These are phyloP conservation scores for Callionymus lyra DNA, from an alignment of 2,113 vertebrate genomes.

Conservation along the genomic window DNA sequence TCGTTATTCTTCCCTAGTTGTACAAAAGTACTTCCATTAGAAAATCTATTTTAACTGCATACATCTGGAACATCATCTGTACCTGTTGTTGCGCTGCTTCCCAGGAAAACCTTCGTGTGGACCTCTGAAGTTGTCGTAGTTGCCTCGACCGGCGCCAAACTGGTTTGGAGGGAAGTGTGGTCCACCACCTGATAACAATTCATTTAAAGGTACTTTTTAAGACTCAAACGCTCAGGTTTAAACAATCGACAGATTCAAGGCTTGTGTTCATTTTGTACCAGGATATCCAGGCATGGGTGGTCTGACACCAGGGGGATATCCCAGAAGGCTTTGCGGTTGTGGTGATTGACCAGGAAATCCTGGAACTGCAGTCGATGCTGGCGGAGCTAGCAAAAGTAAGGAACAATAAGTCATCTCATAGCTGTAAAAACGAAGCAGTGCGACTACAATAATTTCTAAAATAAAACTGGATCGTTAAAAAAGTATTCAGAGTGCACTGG, in stretches of 20 bases:
- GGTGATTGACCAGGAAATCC: slow-evolving; percentile 39
- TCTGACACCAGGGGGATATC: slow-evolving; percentile 70
- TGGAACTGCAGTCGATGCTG: slow-evolving; percentile 54
- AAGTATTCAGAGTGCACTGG: too few relatives aligned
- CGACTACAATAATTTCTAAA: background rate
- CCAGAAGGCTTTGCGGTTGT: slow-evolving; percentile 60
- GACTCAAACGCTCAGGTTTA: too few relatives aligned
- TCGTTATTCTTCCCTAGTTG: too few relatives aligned
- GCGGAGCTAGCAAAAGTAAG: slow-evolving; percentile 20
- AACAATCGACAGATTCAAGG: too few relatives aligned
- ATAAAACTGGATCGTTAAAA: too few relatives aligned
- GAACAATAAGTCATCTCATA: background rate
- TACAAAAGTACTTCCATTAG: too few relatives aligned
- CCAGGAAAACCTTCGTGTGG: slow-evolving; percentile 65
- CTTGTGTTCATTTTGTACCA: slow-evolving; percentile 17
- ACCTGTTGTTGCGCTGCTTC: slow-evolving; percentile 75
- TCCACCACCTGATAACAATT: slow-evolving; percentile 39
- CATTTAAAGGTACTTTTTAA: too few relatives aligned
- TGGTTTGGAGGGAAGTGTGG: slow-evolving; percentile 76
- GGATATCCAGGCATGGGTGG: slow-evolving; percentile 54
- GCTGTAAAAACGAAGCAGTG: background rate
- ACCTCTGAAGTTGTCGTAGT: slow-evolving; percentile 82
- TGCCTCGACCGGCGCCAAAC: slow-evolving; percentile 74
- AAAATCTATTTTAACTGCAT: too few relatives aligned
- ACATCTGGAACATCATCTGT: too few relatives aligned